phyloP scores from a whole-genome alignment of 2,888 invertebrate genomes.

The Dione juno region DNA sequence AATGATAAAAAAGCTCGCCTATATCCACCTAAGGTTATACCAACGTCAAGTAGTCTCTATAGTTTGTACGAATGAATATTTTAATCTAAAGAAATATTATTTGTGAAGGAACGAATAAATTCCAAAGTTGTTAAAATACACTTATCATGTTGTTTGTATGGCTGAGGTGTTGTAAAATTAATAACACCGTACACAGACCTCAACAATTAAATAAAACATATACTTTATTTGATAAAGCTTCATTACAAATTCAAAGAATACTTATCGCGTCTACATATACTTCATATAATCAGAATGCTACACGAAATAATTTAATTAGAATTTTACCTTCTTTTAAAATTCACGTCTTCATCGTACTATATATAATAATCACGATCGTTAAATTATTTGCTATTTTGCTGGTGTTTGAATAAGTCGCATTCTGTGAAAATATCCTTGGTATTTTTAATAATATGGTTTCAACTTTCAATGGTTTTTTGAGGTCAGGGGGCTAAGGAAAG shows the following conservation, averaged over 20 bases:
- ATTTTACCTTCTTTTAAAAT: slow-evolving; percentile 38
- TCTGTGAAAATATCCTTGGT: slow-evolving; percentile 65
- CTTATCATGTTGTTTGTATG: background rate
- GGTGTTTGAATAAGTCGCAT: slow-evolving; percentile 56
- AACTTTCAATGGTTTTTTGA: slow-evolving; percentile 49
- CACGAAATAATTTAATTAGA: slow-evolving; percentile 46
- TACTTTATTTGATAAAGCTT: slow-evolving; percentile 31
- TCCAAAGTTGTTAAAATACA: background rate
- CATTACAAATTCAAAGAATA: slow-evolving; percentile 38
- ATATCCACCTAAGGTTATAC: too few relatives aligned
- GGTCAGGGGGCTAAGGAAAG: slow-evolving; percentile 44
- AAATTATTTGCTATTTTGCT: slow-evolving; percentile 53
- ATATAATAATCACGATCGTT: slow-evolving; percentile 50
- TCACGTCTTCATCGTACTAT: slow-evolving; percentile 46
- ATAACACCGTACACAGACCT: background rate
- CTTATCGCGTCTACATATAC: slow-evolving; percentile 28
- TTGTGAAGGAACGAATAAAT: background rate
- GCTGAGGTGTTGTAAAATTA: background rate
- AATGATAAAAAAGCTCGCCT: too few relatives aligned
- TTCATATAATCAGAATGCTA: slow-evolving; percentile 32
- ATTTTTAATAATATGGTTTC: slow-evolving; percentile 39
- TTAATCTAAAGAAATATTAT: slow-evolving; percentile 45
- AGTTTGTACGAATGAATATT: background rate
- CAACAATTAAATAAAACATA: slow-evolving; percentile 9
- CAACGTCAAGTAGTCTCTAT: too few relatives aligned